These are phyloP conservation scores for Caenorhabditis becei DNA, from an alignment of 2,888 invertebrate species.

Conservation along the genomic window DNA sequence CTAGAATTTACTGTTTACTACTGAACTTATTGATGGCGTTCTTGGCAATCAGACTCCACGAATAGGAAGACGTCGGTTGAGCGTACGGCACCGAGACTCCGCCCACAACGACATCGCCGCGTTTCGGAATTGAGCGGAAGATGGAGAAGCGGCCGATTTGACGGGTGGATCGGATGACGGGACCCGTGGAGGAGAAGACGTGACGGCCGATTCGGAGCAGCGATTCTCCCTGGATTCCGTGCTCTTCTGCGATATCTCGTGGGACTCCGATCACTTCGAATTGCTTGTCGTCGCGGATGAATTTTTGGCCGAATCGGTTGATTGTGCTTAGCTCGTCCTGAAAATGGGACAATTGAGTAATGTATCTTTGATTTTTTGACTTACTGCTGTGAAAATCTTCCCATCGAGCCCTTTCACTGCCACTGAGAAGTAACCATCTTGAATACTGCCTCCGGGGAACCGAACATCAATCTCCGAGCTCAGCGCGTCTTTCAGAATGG, in stretches of 20 bases:
- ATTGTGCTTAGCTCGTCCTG: slow-evolving; percentile 46
- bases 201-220: slow-evolving; percentile 45
- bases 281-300: slow-evolving; percentile 18
- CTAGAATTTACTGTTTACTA: not conserved
- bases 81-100: slow-evolving; percentile 50
- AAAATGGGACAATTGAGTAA: not conserved
- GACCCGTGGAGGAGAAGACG: slow-evolving; percentile 41
- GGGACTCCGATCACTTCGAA: slow-evolving; percentile 55
- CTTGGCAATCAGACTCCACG: slow-evolving; percentile 56
- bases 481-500: slow-evolving; percentile 50
- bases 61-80: slow-evolving; percentile 50
- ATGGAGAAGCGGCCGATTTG: slow-evolving; percentile 60
- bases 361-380: not conserved
- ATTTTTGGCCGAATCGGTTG: slow-evolving; percentile 36
- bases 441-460: slow-evolving; percentile 11
- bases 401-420: slow-evolving; percentile 48
- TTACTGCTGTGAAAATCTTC: slow-evolving; percentile 19
- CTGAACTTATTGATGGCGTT: slow-evolving; percentile 51
- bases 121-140: slow-evolving; percentile 33
- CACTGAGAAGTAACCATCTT: slow-evolving; percentile 51
- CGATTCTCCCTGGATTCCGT: slow-evolving; percentile 31
- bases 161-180: slow-evolving; percentile 48
- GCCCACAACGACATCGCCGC: slow-evolving; percentile 31
- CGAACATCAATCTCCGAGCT: slow-evolving; percentile 15
- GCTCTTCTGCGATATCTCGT: slow-evolving; percentile 42